phyloP scores from a whole-genome alignment of 2,797 vertebrate genomes.

The Loris lydekkerianus region DNA sequence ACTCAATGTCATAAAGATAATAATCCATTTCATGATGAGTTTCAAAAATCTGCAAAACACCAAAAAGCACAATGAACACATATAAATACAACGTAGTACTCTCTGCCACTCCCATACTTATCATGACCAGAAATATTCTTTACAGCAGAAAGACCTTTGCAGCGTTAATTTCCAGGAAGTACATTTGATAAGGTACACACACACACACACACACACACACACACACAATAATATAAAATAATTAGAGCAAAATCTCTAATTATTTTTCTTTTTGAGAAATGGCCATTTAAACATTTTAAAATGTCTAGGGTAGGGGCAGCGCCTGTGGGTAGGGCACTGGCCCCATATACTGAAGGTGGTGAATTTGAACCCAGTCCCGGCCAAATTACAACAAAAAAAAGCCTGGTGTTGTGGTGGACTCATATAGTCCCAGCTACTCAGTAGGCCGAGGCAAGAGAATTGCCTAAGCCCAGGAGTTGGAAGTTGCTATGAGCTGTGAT shows the following conservation, averaged over 20 bases:
- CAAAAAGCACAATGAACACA: not conserved
- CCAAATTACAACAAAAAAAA: no score
- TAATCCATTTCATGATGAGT: not conserved
- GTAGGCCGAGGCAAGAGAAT: no score
- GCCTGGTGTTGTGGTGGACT: no score
- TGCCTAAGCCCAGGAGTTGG: no score
- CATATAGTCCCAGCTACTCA: no score
- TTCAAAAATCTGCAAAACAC: conserved; percentile 26
- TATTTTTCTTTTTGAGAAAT: conserved; percentile 31
- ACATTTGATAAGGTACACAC: not conserved
- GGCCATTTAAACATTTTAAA: conserved; percentile 30
- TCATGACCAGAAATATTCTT: not conserved
- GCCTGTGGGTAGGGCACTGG: no score
- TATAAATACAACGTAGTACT: not conserved
- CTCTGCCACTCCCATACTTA: not conserved
- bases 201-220: not conserved
- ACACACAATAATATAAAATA: not conserved
- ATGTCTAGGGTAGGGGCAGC: not conserved
- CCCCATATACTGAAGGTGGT: no score
- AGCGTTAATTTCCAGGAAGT: conserved; percentile 36
- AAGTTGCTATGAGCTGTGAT: no score
- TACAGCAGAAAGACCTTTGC: not conserved
- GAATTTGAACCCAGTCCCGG: no score
- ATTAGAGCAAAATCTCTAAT: not conserved
- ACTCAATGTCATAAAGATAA: not conserved